Evolutionary conservation across 2,113 vertebrate genomes (phyloP), one percentile per base, ranked within the genome.

Genomic region (Pardalotus punctatus): DNA sequence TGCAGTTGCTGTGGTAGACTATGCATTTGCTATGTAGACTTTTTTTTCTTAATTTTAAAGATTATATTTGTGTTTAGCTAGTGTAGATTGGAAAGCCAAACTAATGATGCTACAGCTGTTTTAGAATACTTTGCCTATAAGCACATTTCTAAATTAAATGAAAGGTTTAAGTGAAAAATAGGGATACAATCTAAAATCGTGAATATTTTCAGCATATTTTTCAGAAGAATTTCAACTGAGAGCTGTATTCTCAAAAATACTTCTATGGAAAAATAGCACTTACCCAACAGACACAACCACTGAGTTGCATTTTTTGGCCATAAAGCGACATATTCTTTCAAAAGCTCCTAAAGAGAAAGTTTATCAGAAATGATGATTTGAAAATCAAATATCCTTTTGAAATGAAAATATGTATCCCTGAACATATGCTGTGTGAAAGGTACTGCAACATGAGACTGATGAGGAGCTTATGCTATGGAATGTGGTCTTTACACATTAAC

Each of bases 201-300:
- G 31, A 60, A 60, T 70, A 62, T 53, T 80, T 62, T 47, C 54
- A 69, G 35, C 12, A 1, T 50, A 4, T 72, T 72, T 82, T 81
- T 69, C 58, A 43, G 33, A 66, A 54, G 6, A 20, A 8, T 72
- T 92, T 86, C 21, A 38, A 7, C 25, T 70, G 60, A 51, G 54
- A 85, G 20, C 71, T 83, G 10, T 27, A 21, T 33, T 45, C 48
- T 15, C 27, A 29, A 28, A 69, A 81, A 71, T 28, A 54, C 29
- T 69, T 66, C 8, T 11, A 6, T 36, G 33, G 28, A 50, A 73
- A 91, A 85, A 33, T 33, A 42, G 53, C 73, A 90, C 91, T 93
- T 89, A 94, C 95, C 96, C 94, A 33, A 95, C 89, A 29, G 87
- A 94, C 28, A 94, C 67, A 58, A 96, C 86, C 76, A 95, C 78